Evolutionary conservation across 2,113 vertebrate genomes (phyloP), one percentile per base, ranked within the genome.

Genomic region (Tautogolabrus adspersus): DNA sequence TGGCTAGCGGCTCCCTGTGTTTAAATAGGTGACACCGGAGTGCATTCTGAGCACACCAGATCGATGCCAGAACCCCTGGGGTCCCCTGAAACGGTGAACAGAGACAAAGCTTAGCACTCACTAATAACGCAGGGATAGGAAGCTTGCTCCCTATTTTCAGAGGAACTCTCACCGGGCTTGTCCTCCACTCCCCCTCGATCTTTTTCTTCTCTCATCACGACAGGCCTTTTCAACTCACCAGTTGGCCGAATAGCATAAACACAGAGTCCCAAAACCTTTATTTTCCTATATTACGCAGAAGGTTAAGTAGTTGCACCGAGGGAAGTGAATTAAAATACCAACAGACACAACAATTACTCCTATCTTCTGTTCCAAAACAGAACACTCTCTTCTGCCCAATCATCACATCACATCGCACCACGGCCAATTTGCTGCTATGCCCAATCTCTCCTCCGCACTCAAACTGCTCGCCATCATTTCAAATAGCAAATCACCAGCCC

Each of bases 1-100:
- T 87, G 88, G 90, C 87, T 77, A 77, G 81, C 23, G 30, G 82
- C 85, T 86, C 76, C 34, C 83, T 77, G 85, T 87, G 88, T 91
- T 93, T 91, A 91, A 93, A 89, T 85, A 89, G 91, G 93, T 93
- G 92, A 93, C 86, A 87, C 87, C 82, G 82, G 88, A 92, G 93
- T 89, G 90, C 87, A 90, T 93, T 91, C 86, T 83, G 84, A 90
- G 88, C 69, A 68, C 78, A 81, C 73, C 76, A 23, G 87, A 94
- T 95, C 93, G 86, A 94, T 94, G 89, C 86, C 91, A 72, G 87
- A 89, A 88, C 92, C 92, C 91, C 89, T 87, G 87, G 91, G 93
- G 92, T 88, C 88, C 87, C 77, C 86, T 87, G 88, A 90, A 89
- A 91, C 72, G 74, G 83, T 49, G 91, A 90, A 88, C 88, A 85